Evolutionary conservation across 2,888 invertebrate species (phyloP).

Genomic region (Latrodectus hesperus): DNA sequence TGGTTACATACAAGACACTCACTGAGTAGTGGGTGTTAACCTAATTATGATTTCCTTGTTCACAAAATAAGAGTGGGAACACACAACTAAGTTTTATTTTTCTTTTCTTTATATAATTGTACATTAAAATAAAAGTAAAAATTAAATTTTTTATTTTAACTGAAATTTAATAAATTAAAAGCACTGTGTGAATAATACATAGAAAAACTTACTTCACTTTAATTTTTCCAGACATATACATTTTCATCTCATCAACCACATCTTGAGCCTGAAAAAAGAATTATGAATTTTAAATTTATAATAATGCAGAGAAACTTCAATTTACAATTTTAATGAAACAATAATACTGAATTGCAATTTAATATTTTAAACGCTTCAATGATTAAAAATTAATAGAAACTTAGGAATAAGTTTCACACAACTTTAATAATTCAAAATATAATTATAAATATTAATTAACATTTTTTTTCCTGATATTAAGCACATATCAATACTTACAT

Average conservation of each 20-base stretch:
- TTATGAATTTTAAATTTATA: background rate
- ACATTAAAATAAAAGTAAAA: too few species aligned
- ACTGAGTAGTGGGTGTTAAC: constrained; percentile 9
- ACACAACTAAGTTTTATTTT: too few species aligned
- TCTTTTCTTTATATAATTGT: too few species aligned
- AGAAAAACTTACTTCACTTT: background rate
- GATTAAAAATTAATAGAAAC: background rate
- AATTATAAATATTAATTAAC: too few species aligned
- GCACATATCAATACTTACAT: constrained; percentile 31
- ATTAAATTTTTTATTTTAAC: too few species aligned
- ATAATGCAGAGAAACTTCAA: background rate
- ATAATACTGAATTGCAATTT: background rate
- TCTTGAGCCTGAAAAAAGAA: constrained; percentile 72
- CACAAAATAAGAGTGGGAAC: too few species aligned
- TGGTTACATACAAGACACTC: background rate
- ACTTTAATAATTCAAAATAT: too few species aligned
- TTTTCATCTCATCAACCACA: constrained; percentile 76
- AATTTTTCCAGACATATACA: constrained; percentile 81
- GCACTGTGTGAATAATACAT: too few species aligned
- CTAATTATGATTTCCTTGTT: constrained; percentile 14
- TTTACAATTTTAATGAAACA: background rate
- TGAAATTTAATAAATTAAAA: too few species aligned
- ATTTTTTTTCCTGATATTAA: too few species aligned
- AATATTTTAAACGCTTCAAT: background rate
- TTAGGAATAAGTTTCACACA: too few species aligned